Evolutionary conservation across 2,888 invertebrate genomes (phyloP), one percentile per base, ranked within the genome.

Genomic region (Fragum sueziense): DNA sequence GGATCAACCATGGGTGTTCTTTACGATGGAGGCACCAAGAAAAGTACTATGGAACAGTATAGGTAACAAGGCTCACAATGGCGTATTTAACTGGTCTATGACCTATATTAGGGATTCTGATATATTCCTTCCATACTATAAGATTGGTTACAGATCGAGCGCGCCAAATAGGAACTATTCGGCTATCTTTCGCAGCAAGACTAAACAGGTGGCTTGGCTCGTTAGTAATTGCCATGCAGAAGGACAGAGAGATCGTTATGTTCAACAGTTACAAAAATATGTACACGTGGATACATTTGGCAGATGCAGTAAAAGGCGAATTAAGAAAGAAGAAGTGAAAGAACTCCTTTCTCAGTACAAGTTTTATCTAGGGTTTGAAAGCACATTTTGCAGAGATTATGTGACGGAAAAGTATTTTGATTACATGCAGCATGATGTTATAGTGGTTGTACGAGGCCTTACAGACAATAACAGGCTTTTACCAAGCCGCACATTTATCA

Each of bases 271-370:
- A 17, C 61, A 61, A 7, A 29, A 61, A n/a, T 33, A 61, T 61
- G 29, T 61, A 61, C 29, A 61, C 7, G 61, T 61, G 20, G 61
- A 61, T 29, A 61, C 29, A 29, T 61, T 20, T 29, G 61, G 61
- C 14, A 1, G 61, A 20, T 61, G 61, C 29, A 31, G 61, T 29
- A 1, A 9, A 7, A 11, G 14, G 1, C 14, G 11, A 20, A 7
- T n/a, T n/a, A n/a, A 61, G 14, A 29, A 33, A 11, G 61, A 29
- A 3, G 25, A 14, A 14, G 14, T 29, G 25, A 1, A 17, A 54
- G 14, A 14, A 37, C 20, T 54, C 20, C 54, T 54, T 1, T 25
- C 61, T 14, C 2, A 61, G 1, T 61, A 61, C 31, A 61, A 61
- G 25, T 61, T 61, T 7, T n/a, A n/a, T n/a, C n/a, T n/a, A n/a